Base-by-base conservation (phyloP, 2,888 invertebrate species). In the Oscheius sp. region DNA sequence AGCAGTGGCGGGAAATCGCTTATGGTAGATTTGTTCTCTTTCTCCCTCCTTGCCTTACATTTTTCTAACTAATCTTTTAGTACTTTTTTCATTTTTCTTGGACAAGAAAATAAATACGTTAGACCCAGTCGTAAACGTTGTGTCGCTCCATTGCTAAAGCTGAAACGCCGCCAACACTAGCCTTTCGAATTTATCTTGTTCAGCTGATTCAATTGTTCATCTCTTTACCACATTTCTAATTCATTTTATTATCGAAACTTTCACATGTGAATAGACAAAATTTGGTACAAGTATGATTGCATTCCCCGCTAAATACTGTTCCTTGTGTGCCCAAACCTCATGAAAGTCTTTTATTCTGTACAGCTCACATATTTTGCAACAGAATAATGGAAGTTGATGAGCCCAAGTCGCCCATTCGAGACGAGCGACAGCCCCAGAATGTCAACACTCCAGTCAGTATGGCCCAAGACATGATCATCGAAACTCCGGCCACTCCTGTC, bases 401-500 rank as follows among this genome's bases (percentile, higher is more conserved):
- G n/a, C 33, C 55, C 32, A 33, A 68, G 55, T 53, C 68, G 7
- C 68, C 68, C 10, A 13, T 55, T 7, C 68, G 68, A 35, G 42
- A 68, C 33, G 42, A 55, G 21, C n/a, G 33, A 33, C 33, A 51
- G 53, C n/a, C 68, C 5, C 35, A 53, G 29, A 55, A 55, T 35
- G 53, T 53, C 29, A 11, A n/a, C 32, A 68, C 68, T 37, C 68
- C 68, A 37, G 2, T 37, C 55, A 68, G 68, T n/a, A 37, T 21
- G 11, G n/a, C 37, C 37, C n/a, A 53, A 53, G 68, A 68, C 29
- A 55, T 68, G 55, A 21, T 55, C 13, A 55, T 68, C n/a, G 55
- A 68, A 35, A 68, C 68, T 29, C 68, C 68, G 29, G 33, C 68
- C 33, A 68, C 68, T 33, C 68, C 68, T 7, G 2, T 35, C 10